These are phyloP conservation scores for Nebria salina DNA, from an alignment of 2,888 invertebrate species.

Conservation along the genomic window DNA sequence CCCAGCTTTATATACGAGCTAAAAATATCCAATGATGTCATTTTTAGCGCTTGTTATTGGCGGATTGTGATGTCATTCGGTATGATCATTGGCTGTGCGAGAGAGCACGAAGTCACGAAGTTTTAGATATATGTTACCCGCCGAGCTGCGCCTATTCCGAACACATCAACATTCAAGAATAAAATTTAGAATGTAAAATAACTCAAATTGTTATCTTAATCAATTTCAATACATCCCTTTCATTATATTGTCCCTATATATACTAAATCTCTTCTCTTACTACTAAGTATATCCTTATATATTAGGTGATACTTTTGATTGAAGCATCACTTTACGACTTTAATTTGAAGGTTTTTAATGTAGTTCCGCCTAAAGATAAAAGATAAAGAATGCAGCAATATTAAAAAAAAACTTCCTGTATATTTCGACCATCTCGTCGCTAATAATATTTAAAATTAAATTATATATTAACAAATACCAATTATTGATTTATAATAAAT, in stretches of 20 bases:
- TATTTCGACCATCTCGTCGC: not conserved
- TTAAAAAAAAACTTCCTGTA: not conserved
- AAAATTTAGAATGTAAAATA: conserved; percentile 47
- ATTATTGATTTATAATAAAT: too few species aligned
- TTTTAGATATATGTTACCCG: conserved; percentile 45
- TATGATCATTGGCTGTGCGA: conserved; percentile 54
- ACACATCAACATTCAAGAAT: conserved; percentile 43
- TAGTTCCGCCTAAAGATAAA: conserved; percentile 1
- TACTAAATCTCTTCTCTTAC: not conserved
- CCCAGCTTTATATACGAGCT: conserved; percentile 58
- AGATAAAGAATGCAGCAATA: not conserved
- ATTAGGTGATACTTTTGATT: not conserved
- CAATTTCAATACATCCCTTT: conserved; percentile 28
- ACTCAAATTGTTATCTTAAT: conserved; percentile 44
- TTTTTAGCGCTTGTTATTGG: conserved; percentile 53
- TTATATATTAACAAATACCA: too few species aligned
- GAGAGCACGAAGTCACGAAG: conserved; percentile 49
- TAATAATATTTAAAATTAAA: too few species aligned
- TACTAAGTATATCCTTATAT: not conserved
- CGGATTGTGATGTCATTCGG: conserved; percentile 55
- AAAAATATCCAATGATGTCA: conserved; percentile 61
- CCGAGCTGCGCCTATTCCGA: conserved; percentile 42
- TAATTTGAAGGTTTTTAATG: not conserved
- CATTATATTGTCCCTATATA: conserved; percentile 3
- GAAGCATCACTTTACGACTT: not conserved